These are phyloP conservation scores for Paralichthys olivaceus DNA, from an alignment of 2,113 vertebrate species.

Conservation along the genomic window DNA sequence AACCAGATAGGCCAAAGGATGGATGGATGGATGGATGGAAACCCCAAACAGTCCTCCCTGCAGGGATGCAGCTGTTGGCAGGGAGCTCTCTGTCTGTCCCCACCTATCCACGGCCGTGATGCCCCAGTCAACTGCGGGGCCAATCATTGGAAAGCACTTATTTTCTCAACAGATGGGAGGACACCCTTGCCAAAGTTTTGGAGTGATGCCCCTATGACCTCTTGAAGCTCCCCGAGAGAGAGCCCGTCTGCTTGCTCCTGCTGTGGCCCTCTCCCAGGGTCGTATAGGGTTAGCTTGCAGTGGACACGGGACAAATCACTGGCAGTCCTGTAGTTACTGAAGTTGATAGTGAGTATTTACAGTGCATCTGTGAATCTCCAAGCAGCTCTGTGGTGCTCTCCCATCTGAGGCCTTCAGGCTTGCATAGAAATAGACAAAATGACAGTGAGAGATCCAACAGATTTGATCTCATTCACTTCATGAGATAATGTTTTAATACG, in stretches of 20 bases:
- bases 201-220: constrained; percentile 66
- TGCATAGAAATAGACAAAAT: constrained; percentile 5
- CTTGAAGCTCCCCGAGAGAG: constrained; percentile 66
- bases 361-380: not conserved
- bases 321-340: constrained; percentile 31
- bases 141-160: constrained; percentile 60
- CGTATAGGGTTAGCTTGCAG: constrained; percentile 55
- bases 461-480: not conserved
- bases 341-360: constrained; percentile 3
- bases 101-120: constrained; percentile 25
- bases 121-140: constrained; percentile 64
- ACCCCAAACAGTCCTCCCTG: not conserved
- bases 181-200: constrained; percentile 72
- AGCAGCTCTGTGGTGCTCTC: not conserved
- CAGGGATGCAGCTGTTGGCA: constrained; percentile 49
- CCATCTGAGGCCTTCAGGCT: constrained; percentile 8
- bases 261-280: constrained; percentile 58
- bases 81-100: constrained; percentile 37
- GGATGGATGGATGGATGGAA: constrained; percentile 27
- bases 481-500: constrained; percentile 3
- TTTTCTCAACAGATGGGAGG: constrained; percentile 80
- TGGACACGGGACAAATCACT: constrained; percentile 61
- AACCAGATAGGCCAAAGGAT: constrained; percentile 52
- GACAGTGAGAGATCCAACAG: not conserved
- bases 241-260: constrained; percentile 69